These are phyloP conservation scores for Gymnopithys bicolor DNA, from an alignment of 2,797 vertebrate species.

Conservation along the genomic window DNA sequence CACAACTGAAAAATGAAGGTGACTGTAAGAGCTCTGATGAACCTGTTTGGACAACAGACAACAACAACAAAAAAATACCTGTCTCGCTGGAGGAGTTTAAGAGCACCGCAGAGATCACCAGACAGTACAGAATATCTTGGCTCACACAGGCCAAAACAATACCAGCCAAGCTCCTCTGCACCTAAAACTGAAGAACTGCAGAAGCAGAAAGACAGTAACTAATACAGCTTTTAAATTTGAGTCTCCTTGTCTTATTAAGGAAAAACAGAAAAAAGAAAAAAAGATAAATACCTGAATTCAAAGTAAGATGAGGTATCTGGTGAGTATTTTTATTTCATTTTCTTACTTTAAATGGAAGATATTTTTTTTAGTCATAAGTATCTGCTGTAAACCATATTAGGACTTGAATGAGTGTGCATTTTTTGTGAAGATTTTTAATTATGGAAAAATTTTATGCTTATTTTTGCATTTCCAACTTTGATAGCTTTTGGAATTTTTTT, in stretches of 20 bases:
- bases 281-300: not conserved
- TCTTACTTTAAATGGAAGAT: not conserved
- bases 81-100: conserved; percentile 55
- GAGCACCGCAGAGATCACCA: conserved; percentile 58
- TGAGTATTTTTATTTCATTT: conserved; percentile 64
- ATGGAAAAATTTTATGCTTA: not conserved
- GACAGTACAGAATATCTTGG: conserved; percentile 65
- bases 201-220: conserved; percentile 20
- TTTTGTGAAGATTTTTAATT: not conserved
- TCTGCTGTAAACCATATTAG: not conserved
- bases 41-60: conserved; percentile 55
- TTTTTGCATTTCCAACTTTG: conserved; percentile 5
- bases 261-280: not conserved
- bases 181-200: conserved; percentile 37
- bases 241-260: not conserved
- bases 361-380: not conserved
- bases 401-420: not conserved
- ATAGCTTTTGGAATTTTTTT: conserved; percentile 52
- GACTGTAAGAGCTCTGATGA: conserved; percentile 34
- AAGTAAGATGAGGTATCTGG: conserved; percentile 47
- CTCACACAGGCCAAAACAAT: conserved; percentile 53
- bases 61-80: conserved; percentile 49
- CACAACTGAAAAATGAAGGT: conserved; percentile 46
- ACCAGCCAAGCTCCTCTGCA: conserved; percentile 51
- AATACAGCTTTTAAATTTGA: conserved; percentile 28